Percentiles rank a stretch among this genome's conserved stretches.
These are phyloP conservation scores for Armadillidium nasatum DNA, from an alignment of 1,140 invertebrate species.

Conservation along the genomic window DNA sequence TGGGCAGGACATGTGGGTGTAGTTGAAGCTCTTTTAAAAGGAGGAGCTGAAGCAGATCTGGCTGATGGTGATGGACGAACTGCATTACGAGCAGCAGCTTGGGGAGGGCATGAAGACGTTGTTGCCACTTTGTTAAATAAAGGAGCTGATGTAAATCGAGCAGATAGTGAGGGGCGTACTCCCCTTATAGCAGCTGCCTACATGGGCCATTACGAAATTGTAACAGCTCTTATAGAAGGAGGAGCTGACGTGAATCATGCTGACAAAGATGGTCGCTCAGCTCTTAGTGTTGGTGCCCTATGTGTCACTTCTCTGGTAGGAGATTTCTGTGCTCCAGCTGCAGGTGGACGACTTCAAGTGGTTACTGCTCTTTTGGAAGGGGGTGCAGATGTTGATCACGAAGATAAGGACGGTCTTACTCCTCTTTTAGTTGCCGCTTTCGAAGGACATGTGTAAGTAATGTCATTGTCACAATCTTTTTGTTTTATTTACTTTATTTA, in stretches of 20 bases:
- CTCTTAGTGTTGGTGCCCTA: slow-evolving; percentile 82
- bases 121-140: slow-evolving; percentile 77
- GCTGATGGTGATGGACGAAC: slow-evolving; percentile 82
- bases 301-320: slow-evolving; percentile 76
- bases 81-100: slow-evolving; percentile 68
- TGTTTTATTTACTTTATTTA: no score
- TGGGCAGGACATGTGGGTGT: slow-evolving; percentile 79
- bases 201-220: slow-evolving; percentile 56
- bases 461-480: no score
- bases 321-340: slow-evolving; percentile 83
- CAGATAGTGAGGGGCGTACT: slow-evolving; percentile 79
- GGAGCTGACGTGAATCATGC: slow-evolving; percentile 81
- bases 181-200: slow-evolving; percentile 57
- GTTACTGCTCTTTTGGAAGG: slow-evolving; percentile 72
- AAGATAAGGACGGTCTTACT: slow-evolving; percentile 88
- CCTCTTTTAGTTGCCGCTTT: slow-evolving; percentile 89
- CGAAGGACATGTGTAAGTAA: slow-evolving; percentile 72
- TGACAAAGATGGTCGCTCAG: slow-evolving; percentile 64
- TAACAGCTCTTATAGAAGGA: slow-evolving; percentile 70
- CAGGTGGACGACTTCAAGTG: slow-evolving; percentile 60
- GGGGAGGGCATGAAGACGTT: slow-evolving; percentile 80
- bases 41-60: slow-evolving; percentile 73
- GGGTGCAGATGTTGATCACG: slow-evolving; percentile 79
- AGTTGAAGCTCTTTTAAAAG: slow-evolving; percentile 64
- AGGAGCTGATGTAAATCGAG: slow-evolving; percentile 78